phyloP scores from a whole-genome alignment of 1,140 invertebrate species.

The Mactra quadrangularis region DNA sequence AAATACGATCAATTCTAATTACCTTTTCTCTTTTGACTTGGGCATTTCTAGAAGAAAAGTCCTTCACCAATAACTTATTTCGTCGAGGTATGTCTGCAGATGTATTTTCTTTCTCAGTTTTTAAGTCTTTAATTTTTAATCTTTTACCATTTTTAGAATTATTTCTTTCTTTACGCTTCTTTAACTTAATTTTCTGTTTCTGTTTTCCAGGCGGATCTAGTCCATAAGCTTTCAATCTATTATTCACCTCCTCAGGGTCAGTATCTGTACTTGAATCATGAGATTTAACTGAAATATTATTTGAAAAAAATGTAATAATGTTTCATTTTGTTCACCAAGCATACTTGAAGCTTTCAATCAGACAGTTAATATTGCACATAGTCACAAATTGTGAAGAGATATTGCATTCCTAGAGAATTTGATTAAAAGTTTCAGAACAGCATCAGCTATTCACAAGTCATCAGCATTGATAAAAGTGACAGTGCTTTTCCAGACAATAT shows the following conservation, averaged over 20 bases:
- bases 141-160: constrained; percentile 46
- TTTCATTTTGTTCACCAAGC: no score
- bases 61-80: constrained; percentile 55
- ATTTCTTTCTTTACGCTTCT: constrained; percentile 63
- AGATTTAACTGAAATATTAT: constrained; percentile 51
- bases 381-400: no score
- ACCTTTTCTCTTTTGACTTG: constrained; percentile 58
- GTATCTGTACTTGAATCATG: constrained; percentile 77
- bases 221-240: constrained; percentile 71
- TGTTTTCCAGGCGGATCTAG: constrained; percentile 62
- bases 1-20: no score
- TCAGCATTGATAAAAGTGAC: no score
- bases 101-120: constrained; percentile 76
- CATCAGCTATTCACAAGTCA: no score
- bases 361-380: no score
- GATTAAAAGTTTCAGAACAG: no score
- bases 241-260: constrained; percentile 72
- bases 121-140: constrained; percentile 68
- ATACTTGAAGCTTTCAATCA: no score
- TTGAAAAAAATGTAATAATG: no score
- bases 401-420: no score
- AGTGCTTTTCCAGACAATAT: no score
- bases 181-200: constrained; percentile 62
- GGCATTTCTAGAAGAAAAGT: constrained; percentile 55
- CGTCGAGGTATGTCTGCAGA: constrained; percentile 45